Evolutionary conservation across 2,797 vertebrate species (phyloP).

Genomic region (Notolepis coatsorum): DNA sequence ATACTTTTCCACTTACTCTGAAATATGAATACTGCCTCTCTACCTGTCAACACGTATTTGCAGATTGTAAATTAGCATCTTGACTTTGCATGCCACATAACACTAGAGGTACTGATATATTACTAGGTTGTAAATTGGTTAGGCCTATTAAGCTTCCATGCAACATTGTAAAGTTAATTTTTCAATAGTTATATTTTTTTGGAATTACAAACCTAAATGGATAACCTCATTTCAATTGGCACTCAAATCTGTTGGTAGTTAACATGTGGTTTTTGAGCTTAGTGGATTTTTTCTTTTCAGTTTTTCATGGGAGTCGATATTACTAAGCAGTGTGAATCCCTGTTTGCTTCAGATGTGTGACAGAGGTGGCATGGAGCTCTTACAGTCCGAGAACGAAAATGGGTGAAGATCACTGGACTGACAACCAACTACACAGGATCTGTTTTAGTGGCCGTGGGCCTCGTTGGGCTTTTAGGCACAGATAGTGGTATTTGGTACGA

Average conservation of each 20-base stretch:
- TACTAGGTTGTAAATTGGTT: conserved; percentile 54
- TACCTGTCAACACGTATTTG: conserved; percentile 76
- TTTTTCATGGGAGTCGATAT: conserved; percentile 93
- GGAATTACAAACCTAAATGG: conserved; percentile 76
- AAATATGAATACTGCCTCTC: conserved; percentile 92
- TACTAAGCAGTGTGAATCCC: conserved; percentile 99
- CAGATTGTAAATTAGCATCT: conserved; percentile 78
- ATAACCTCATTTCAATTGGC: conserved; percentile 87
- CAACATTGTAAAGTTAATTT: conserved; percentile 50
- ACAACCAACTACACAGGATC: conserved; percentile 97
- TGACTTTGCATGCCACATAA: conserved; percentile 89
- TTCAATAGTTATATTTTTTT: conserved; percentile 52
- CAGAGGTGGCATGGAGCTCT: conserved; percentile 99
- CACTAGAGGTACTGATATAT: conserved; percentile 75
- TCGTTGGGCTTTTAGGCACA: conserved; percentile 93
- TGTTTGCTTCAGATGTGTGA: conserved; percentile 99
- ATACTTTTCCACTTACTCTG: conserved; percentile 35
- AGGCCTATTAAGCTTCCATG: conserved; percentile 51
- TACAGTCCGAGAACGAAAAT: conserved; percentile 99
- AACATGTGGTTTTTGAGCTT: conserved; percentile 90
- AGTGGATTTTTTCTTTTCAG: conserved; percentile 79
- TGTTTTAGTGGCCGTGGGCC: conserved; percentile 94
- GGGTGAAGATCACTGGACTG: conserved; percentile 99
- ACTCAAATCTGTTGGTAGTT: conserved; percentile 86
- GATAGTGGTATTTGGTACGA: conserved; percentile 93